These are phyloP conservation scores for Pseudococcus jackbeardsleyi DNA, from an alignment of 2,888 invertebrate genomes.

Conservation along the genomic window DNA sequence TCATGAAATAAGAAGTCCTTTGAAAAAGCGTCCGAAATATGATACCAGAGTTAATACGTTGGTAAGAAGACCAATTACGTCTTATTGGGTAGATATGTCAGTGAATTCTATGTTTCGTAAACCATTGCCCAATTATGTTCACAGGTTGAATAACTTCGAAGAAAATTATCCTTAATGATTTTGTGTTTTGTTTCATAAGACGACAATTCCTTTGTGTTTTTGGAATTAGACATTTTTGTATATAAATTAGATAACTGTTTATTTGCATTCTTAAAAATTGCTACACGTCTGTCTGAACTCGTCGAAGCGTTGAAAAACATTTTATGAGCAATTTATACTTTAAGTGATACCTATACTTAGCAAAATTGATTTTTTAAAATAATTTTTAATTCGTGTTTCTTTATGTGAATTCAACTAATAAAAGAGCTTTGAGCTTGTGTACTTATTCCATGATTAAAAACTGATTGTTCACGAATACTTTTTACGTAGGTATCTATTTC, in stretches of 20 bases:
- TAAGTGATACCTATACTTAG: too few species aligned
- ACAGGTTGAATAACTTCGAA: background rate
- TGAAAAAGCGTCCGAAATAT: constrained; percentile 47
- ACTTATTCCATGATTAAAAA: too few species aligned
- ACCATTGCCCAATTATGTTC: constrained; percentile 48
- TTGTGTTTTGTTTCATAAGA: background rate
- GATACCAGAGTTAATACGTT: background rate
- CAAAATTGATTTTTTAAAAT: too few species aligned
- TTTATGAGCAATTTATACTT: too few species aligned
- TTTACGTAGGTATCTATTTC: too few species aligned
- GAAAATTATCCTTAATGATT: background rate
- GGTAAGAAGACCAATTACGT: constrained; percentile 50
- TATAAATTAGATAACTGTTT: background rate
- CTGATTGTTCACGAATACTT: too few species aligned
- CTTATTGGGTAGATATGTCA: constrained; percentile 54
- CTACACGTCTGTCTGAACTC: background rate
- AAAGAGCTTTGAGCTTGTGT: too few species aligned
- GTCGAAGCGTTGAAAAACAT: too few species aligned
- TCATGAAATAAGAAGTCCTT: background rate
- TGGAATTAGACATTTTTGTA: background rate
- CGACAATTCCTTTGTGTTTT: background rate
- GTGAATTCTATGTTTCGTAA: constrained; percentile 25
- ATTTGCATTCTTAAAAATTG: too few species aligned
- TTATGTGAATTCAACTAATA: too few species aligned
- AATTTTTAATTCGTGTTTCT: too few species aligned